phyloP scores from a whole-genome alignment of 1,140 invertebrate genomes.

The Mylabris phalerata region DNA sequence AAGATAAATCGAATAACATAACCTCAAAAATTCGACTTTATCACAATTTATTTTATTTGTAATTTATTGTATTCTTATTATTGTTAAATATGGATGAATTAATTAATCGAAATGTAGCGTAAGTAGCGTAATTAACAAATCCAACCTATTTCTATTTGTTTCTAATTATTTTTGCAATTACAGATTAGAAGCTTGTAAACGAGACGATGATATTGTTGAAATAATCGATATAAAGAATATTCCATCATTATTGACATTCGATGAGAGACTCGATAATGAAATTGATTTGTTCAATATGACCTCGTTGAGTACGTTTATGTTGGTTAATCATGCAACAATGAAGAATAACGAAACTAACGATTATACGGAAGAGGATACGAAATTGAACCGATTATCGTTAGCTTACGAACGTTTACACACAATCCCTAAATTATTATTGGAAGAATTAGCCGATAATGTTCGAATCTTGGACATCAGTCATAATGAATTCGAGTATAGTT shows the following conservation, averaged over 20 bases:
- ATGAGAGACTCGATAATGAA: conserved; percentile 12
- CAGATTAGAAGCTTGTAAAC: background rate
- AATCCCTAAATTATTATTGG: conserved; percentile 51
- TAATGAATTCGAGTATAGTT: conserved; percentile 58
- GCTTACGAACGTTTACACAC: conserved; percentile 52
- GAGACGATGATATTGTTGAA: conserved; percentile 11
- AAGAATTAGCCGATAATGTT: conserved; percentile 47
- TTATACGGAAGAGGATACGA: conserved; percentile 41
- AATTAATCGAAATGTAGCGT: background rate
- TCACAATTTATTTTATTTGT: no score
- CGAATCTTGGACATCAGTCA: conserved; percentile 62
- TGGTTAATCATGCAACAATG: conserved; percentile 6
- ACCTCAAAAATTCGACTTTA: background rate
- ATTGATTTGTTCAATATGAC: conserved; percentile 21
- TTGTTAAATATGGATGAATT: no score
- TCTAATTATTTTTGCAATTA: no score
- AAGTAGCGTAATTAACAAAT: background rate
- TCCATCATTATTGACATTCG: background rate
- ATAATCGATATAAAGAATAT: conserved; percentile 10
- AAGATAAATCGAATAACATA: conserved; percentile 1
- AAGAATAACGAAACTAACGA: conserved; percentile 20
- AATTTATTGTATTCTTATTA: no score
- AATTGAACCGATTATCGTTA: conserved; percentile 45
- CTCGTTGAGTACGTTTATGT: conserved; percentile 18
- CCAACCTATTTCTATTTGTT: background rate